A percentile compares a stretch with the other conserved stretches of the same genome.
Conservation (phyloP, 2,113 vertebrate genomes). For the Cryptomyrus ogoouensis region DNA sequence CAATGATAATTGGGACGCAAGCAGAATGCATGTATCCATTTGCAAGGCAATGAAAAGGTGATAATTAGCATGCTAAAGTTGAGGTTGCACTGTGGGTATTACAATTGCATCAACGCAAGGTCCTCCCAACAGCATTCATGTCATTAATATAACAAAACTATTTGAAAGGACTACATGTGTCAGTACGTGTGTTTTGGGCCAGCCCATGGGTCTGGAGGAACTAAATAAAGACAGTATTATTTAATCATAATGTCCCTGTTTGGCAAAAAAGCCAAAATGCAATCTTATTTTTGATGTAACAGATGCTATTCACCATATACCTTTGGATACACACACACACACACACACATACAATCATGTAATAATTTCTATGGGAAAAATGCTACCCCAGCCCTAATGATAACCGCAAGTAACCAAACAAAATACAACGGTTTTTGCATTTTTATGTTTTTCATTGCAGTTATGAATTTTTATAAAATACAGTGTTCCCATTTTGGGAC, state of each 20-base stretch:
- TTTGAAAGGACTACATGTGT: conserved; percentile 42
- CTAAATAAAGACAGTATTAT: conserved; percentile 16
- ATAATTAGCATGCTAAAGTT: conserved; percentile 51
- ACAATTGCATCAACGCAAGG: conserved; percentile 15
- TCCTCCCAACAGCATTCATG: conserved; percentile 34
- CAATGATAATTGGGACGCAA: conserved; percentile 55
- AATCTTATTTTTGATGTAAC: background rate
- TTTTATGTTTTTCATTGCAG: no score
- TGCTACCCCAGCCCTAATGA: no score
- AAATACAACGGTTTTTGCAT: no score
- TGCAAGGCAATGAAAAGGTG: conserved; percentile 45
- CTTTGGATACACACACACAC: background rate
- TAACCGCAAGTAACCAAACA: no score
- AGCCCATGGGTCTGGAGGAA: conserved; percentile 27
- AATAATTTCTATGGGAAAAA: no score
- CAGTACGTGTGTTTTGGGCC: conserved; percentile 20
- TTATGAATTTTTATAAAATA: no score
- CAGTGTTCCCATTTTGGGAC: no score
- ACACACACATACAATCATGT: background rate
- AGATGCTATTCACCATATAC: background rate
- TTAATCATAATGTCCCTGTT: background rate
- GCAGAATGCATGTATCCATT: conserved; percentile 49
- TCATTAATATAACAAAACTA: conserved; percentile 45
- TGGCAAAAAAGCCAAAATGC: background rate
- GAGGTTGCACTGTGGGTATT: conserved; percentile 31